Evolutionary conservation across 2,888 invertebrate species (phyloP).

Genomic region (Periphyllus acericola): DNA sequence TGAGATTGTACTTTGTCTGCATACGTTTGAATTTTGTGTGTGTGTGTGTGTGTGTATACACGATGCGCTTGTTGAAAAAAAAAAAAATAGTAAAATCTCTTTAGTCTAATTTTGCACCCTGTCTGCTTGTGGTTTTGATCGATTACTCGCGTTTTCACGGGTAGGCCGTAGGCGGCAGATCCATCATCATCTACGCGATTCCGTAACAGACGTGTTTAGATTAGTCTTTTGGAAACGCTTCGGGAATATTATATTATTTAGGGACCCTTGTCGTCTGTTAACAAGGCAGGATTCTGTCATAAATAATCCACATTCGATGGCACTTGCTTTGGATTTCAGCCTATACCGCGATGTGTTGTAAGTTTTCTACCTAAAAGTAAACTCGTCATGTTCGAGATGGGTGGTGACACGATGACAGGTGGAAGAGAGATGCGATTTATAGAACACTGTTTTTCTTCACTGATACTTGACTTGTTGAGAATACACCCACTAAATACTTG

Average conservation of each 20-base stretch:
- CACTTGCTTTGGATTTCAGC: neutral
- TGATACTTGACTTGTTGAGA: too few relatives aligned
- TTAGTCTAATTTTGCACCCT: conserved; percentile 12
- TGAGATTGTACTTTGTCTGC: too few relatives aligned
- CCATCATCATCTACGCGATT: conserved; percentile 43
- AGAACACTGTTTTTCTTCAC: too few relatives aligned
- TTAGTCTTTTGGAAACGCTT: conserved; percentile 46
- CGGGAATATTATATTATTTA: conserved; percentile 42
- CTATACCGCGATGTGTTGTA: neutral
- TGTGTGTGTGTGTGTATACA: too few relatives aligned
- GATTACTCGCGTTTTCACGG: conserved; percentile 17
- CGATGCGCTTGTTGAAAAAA: neutral
- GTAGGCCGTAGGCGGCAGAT: conserved; percentile 29
- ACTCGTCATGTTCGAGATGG: neutral
- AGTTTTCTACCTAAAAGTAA: neutral
- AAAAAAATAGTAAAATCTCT: conserved; percentile 7
- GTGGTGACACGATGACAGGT: too few relatives aligned
- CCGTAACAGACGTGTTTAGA: conserved; percentile 40
- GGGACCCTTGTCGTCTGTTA: conserved; percentile 18
- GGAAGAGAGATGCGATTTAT: too few relatives aligned
- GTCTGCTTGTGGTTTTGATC: conserved; percentile 26
- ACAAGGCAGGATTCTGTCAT: conserved; percentile 34
- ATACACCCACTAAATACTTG: too few relatives aligned
- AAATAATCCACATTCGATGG: conserved; percentile 25
- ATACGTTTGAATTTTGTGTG: too few relatives aligned